These are phyloP conservation scores for Ceratosolen fusciceps DNA, from an alignment of 1,140 invertebrate species.

Conservation along the genomic window DNA sequence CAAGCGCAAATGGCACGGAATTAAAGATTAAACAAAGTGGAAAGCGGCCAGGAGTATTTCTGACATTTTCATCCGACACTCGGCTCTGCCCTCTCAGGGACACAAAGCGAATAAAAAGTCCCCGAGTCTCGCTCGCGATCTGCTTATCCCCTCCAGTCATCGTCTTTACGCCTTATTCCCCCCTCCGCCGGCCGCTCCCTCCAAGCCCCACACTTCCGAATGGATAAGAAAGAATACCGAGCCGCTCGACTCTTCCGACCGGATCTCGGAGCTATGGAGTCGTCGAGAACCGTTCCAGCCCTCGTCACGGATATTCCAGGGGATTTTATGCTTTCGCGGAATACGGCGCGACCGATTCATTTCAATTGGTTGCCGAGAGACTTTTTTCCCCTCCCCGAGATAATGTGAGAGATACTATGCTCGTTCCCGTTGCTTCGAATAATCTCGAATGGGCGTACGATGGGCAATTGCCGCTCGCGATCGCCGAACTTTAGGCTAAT, in stretches of 20 bases:
- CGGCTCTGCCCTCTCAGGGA: slow-evolving; percentile 21
- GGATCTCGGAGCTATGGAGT: background rate
- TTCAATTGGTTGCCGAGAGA: slow-evolving; percentile 4
- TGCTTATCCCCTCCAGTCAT: slow-evolving; percentile 35
- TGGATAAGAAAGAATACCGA: slow-evolving; percentile 35
- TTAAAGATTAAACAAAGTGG: slow-evolving; percentile 69
- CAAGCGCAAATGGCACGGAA: slow-evolving; percentile 63
- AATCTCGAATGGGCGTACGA: no score
- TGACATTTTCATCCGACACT: slow-evolving; percentile 58
- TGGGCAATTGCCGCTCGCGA: no score
- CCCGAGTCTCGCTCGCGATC: no score
- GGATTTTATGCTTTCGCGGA: background rate
- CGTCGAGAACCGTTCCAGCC: background rate
- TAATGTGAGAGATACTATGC: background rate
- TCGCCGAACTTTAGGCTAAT: no score
- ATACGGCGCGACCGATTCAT: background rate
- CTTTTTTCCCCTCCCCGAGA: slow-evolving; percentile 6
- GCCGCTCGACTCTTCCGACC: slow-evolving; percentile 26
- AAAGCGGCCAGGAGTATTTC: slow-evolving; percentile 51
- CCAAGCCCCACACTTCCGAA: no score
- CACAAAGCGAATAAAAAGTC: slow-evolving; percentile 36
- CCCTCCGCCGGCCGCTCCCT: no score
- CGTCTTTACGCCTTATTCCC: background rate
- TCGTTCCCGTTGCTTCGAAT: no score
- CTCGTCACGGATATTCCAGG: no score